Evolutionary conservation across 2,113 vertebrate species (phyloP), one percentile per base, ranked within the genome.

Genomic region (Calonectris borealis): DNA sequence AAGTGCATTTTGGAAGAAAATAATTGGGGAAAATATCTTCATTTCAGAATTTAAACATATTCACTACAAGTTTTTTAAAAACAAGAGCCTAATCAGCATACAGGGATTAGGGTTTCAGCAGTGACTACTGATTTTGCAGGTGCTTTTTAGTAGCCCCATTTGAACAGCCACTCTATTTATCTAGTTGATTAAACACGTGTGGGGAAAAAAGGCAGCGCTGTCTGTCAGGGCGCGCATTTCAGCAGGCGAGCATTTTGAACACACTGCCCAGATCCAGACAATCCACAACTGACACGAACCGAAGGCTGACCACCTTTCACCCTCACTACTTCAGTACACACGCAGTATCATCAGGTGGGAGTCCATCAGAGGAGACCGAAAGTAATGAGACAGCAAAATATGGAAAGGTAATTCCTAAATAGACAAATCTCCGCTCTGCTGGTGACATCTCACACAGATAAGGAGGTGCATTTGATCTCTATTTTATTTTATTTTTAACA

Each of bases 71-170:
- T 80, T 93, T 93, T 88, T 90, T 46, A 78, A 69, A 93, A 91
- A 93, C 75, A 93, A 95, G 90, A 94, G 79, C 75, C 82, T 92
- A 91, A 94, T 96, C 94, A 96, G 78, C 87, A 87, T 36, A 72
- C 21, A 61, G 78, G 81, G 89, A 54, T 55, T 27, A 16, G 75
- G 70, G 75, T 71, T 91, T 95, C 83, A 88, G 96, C 94, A 95
- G 73, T 2, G 72, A 85, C 91, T 83, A 83, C 94, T 84, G 86
- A 92, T 95, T 84, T 40, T 71, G 91, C 96, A 95, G 95, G 94
- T 93, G 94, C 69, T 91, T 89, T 80, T 51, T 12, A 62, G 88
- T 24, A 60, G 93, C 77, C 93, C 77, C 49, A 17, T 64, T 12
- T n/a, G 75, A 83, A 38, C 27, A 93, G 94, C 70, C 92, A n/a